Percentiles rank a stretch among this genome's conserved stretches.
Conservation (phyloP, 2,113 vertebrate species). For the Microcebus griseorufus region DNA sequence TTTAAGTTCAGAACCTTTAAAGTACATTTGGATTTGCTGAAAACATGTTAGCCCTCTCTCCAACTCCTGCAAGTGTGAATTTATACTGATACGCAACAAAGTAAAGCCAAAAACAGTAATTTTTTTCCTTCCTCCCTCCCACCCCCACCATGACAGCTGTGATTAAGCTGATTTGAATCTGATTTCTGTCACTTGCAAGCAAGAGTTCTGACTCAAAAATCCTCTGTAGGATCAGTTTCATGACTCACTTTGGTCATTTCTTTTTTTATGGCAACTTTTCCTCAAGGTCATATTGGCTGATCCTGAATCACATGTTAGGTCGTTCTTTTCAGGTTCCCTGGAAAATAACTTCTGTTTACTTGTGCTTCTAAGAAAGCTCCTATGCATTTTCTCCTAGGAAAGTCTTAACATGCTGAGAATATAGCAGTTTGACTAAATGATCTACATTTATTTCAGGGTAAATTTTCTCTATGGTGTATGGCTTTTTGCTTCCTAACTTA, state of each 20-base stretch:
- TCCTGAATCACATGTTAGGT: slow-evolving; percentile 1
- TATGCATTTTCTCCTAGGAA: slow-evolving; percentile 42
- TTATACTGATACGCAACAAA: slow-evolving; percentile 19
- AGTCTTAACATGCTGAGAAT: slow-evolving; percentile 54
- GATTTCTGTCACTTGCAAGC: slow-evolving; percentile 37
- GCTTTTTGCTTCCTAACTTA: slow-evolving; percentile 66
- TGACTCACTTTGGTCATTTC: background rate
- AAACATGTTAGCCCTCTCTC: slow-evolving; percentile 24
- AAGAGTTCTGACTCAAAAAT: slow-evolving; percentile 9
- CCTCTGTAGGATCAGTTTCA: background rate
- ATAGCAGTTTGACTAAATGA: slow-evolving; percentile 61
- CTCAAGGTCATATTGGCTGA: slow-evolving; percentile 24
- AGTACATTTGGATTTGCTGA: background rate
- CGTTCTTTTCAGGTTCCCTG: slow-evolving; percentile 18
- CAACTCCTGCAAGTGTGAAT: slow-evolving; percentile 1
- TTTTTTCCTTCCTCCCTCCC: background rate
- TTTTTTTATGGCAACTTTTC: background rate
- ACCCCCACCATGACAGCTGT: background rate
- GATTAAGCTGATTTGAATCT: slow-evolving; percentile 41
- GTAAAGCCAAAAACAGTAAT: slow-evolving; percentile 25
- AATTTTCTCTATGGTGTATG: slow-evolving; percentile 57
- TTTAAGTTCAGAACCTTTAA: slow-evolving; percentile 40
- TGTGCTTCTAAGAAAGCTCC: slow-evolving; percentile 42
- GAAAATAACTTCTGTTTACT: slow-evolving; percentile 44
- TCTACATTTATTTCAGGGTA: slow-evolving; percentile 64